phyloP scores from a whole-genome alignment of 2,888 invertebrate species.

The Drosophila suboccidentalis region DNA sequence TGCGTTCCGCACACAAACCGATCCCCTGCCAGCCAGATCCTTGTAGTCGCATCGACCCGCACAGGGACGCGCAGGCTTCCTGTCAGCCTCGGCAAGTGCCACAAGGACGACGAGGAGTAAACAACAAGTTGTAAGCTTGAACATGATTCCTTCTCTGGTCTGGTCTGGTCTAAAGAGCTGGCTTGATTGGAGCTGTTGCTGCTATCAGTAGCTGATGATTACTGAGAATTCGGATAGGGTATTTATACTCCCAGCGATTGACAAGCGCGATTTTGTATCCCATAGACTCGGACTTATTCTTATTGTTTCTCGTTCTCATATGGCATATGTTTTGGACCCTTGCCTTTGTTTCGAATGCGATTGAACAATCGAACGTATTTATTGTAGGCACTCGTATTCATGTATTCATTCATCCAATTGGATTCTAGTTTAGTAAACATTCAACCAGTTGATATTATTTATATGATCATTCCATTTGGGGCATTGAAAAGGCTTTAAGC shows the following conservation, averaged over 20 bases:
- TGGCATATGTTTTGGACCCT: constrained; percentile 9
- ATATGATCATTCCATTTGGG: not conserved
- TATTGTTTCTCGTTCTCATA: not conserved
- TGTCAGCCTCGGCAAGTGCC: constrained; percentile 29
- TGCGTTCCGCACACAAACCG: constrained; percentile 58
- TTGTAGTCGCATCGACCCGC: constrained; percentile 53
- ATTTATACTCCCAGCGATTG: constrained; percentile 36
- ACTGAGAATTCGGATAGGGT: constrained; percentile 3
- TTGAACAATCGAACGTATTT: not conserved
- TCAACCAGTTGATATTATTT: not conserved
- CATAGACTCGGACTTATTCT: not conserved
- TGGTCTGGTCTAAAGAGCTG: not conserved
- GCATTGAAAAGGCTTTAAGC: not conserved
- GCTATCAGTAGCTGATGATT: constrained; percentile 43
- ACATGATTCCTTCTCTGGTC: constrained; percentile 27
- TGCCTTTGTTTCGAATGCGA: not conserved
- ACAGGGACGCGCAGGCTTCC: not conserved
- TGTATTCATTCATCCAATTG: not conserved
- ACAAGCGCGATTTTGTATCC: constrained; percentile 1
- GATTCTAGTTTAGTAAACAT: constrained; percentile 12
- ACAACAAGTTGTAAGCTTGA: constrained; percentile 44
- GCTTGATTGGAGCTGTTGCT: constrained; percentile 17
- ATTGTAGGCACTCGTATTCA: not conserved
- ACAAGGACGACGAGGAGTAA: constrained; percentile 48
- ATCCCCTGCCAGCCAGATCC: constrained; percentile 31